Evolutionary conservation across 1,140 invertebrate species (phyloP).

Genomic region (Ericerus pela): DNA sequence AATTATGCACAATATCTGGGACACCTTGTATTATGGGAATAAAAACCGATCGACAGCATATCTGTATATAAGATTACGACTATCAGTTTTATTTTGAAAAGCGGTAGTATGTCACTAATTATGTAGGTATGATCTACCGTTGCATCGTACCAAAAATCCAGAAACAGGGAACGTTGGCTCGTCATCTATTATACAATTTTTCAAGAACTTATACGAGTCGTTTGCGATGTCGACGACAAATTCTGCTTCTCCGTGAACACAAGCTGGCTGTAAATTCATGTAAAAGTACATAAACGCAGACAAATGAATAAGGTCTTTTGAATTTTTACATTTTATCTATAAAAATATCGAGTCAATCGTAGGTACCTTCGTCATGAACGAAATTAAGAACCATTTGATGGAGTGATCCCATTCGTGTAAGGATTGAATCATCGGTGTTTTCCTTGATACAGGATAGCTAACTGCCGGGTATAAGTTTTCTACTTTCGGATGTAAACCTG

Average conservation of each 20-base stretch:
- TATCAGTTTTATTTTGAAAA: background rate
- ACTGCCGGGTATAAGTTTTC: slow-evolving; percentile 43
- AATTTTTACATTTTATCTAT: background rate
- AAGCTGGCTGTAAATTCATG: background rate
- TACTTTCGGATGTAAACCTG: slow-evolving; percentile 44
- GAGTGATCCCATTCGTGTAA: slow-evolving; percentile 55
- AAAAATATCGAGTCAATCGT: no score
- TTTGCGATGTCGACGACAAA: slow-evolving; percentile 3
- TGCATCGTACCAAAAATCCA: slow-evolving; percentile 14
- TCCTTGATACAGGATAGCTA: slow-evolving; percentile 50
- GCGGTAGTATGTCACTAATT: no score
- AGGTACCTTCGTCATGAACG: background rate
- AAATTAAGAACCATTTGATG: slow-evolving; percentile 25
- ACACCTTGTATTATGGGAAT: no score
- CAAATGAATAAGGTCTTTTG: no score
- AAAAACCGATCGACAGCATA: no score
- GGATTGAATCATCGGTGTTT: slow-evolving; percentile 54
- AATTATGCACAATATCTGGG: no score
- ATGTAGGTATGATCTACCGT: background rate
- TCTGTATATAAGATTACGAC: no score
- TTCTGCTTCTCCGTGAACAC: slow-evolving; percentile 1
- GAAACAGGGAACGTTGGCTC: slow-evolving; percentile 6
- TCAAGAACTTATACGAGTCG: background rate
- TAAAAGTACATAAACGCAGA: no score
- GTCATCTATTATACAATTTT: slow-evolving; percentile 4